Conservation (phyloP, 1,140 invertebrate species). For the Drosophila trapezifrons region DNA sequence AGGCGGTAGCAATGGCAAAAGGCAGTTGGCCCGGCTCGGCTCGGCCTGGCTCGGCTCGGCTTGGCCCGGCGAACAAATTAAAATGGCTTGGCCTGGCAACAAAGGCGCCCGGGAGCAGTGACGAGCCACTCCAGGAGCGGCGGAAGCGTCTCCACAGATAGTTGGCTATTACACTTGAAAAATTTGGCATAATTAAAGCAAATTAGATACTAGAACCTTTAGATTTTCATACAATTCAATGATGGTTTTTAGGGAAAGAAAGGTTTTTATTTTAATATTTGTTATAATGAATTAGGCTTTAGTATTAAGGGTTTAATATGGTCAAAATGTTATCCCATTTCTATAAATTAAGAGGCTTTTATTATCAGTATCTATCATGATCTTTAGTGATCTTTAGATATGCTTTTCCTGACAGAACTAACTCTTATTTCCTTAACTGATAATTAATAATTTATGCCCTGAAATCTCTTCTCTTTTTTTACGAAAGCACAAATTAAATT, state of each 20-base stretch:
- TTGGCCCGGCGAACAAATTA: constrained; percentile 37
- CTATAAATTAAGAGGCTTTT: no score
- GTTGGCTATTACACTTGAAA: constrained; percentile 43
- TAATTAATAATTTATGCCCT: accelerated
- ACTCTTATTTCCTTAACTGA: background rate
- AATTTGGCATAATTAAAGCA: background rate
- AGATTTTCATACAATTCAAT: background rate
- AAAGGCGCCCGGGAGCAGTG: constrained; percentile 53
- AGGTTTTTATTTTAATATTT: background rate
- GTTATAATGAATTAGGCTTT: no score
- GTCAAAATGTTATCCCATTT: no score
- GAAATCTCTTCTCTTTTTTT: background rate
- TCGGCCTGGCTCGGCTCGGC: background rate
- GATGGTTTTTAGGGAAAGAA: background rate
- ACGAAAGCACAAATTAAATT: constrained; percentile 5
- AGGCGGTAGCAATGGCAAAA: constrained; percentile 59
- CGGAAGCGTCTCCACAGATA: constrained; percentile 51
- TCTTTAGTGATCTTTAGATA: no score
- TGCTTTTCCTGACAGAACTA: no score
- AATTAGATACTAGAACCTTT: no score
- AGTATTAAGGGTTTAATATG: no score
- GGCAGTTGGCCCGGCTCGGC: constrained; percentile 37
- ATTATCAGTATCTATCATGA: no score
- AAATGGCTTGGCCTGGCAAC: constrained; percentile 71
- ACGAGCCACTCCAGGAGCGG: constrained; percentile 31